phyloP scores from a whole-genome alignment of 2,797 vertebrate genomes.

The Trematomus bernacchii region DNA sequence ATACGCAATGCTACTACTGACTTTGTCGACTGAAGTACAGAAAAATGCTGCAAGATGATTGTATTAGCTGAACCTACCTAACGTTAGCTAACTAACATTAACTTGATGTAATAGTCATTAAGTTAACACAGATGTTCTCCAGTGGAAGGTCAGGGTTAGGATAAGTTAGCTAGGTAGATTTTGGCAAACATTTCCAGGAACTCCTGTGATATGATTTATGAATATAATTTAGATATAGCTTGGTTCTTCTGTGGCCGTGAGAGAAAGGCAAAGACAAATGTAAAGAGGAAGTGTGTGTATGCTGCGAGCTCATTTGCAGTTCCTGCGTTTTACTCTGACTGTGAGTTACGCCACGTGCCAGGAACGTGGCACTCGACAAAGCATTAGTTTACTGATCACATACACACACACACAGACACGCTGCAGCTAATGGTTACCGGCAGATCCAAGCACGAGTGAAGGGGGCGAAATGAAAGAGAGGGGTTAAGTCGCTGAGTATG shows the following conservation, averaged over 20 bases:
- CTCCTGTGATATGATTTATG: background rate
- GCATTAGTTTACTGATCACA: constrained; percentile 76
- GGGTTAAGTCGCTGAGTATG: constrained; percentile 86
- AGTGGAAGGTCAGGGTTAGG: background rate
- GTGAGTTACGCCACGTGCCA: constrained; percentile 76
- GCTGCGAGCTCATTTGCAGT: constrained; percentile 78
- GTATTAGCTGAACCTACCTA: background rate
- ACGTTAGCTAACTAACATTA: background rate
- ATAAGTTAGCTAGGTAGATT: background rate
- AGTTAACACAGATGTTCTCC: background rate
- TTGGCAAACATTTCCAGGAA: background rate
- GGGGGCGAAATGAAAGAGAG: constrained; percentile 83
- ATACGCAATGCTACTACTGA: background rate
- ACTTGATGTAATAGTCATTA: background rate
- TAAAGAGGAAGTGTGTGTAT: constrained; percentile 23
- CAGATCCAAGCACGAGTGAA: constrained; percentile 75
- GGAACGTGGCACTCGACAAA: constrained; percentile 74
- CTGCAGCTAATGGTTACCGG: constrained; percentile 76
- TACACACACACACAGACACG: constrained; percentile 39
- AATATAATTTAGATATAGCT: too few species aligned
- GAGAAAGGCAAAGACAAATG: constrained; percentile 8
- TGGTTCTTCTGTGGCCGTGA: background rate
- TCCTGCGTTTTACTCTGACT: constrained; percentile 60
- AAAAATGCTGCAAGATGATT: background rate
- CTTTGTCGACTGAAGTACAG: background rate